Conservation (phyloP, 1,140 invertebrate species). For the Atta cephalotes region DNA sequence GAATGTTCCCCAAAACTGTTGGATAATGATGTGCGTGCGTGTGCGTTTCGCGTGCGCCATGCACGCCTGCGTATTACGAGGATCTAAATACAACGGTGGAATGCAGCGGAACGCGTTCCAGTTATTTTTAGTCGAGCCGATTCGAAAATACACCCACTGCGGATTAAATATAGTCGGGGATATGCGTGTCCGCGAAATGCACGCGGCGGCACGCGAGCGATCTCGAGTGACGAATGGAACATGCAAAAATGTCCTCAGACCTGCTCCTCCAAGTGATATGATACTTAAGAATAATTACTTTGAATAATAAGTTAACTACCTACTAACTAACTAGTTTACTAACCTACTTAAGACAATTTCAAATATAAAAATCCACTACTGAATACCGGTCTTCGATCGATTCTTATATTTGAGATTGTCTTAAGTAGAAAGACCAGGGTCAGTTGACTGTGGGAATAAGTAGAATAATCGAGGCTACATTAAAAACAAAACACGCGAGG, state of each 20-base stretch:
- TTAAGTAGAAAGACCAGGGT: not conserved
- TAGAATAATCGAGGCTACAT: no score
- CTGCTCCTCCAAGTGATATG: no score
- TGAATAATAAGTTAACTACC: no score
- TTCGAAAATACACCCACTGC: conserved; percentile 74
- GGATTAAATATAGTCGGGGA: conserved; percentile 72
- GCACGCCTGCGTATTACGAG: conserved; percentile 51
- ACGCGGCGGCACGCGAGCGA: conserved; percentile 60
- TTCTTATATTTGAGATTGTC: no score
- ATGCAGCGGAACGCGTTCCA: conserved; percentile 72
- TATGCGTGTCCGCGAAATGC: conserved; percentile 65
- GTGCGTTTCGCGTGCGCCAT: not conserved
- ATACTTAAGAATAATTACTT: no score
- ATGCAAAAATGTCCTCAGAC: conserved; percentile 48
- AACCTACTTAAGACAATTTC: no score
- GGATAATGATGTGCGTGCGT: not conserved
- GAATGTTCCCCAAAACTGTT: not conserved
- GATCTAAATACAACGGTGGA: conserved; percentile 74
- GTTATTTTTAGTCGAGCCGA: conserved; percentile 73
- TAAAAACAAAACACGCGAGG: no score
- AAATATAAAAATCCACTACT: no score
- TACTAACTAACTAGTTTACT: no score
- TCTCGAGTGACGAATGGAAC: conserved; percentile 5
- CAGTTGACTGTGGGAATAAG: no score
- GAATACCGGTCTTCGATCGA: no score